Base-by-base conservation (phyloP, 1,140 invertebrate species). In the Megalonaias nervosa region DNA sequence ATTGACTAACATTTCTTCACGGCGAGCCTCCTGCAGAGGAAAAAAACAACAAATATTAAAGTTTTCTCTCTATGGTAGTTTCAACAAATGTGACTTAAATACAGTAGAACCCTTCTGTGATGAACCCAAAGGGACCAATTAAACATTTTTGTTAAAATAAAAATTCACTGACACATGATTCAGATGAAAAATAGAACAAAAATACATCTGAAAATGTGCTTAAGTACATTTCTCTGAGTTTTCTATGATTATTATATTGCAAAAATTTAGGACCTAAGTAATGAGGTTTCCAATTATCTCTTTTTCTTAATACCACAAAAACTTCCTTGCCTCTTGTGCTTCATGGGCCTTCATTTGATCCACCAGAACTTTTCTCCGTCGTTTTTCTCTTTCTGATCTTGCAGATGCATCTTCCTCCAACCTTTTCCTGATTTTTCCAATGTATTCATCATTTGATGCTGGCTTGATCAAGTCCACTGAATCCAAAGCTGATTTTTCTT, bases 1-100 rank as follows among this genome's bases (percentile, higher is more conserved):
- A 69, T 88, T 91, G 13, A 91, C 89, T 65, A 91, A 80, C 83
- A 90, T 88, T 71, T 91, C 89, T 75, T 91, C 90, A 59, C 89
- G 67, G 48, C 85, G 75, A 12, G 86, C 85, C 70, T 90, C 89
- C 90, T 91, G 59, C 56, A 72, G n/a, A 75, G 14, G 2, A 31
- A 31, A 31, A 31, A 71, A 56, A 71, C 17, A 71, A 64, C 19
- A 71, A 61, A 5, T 31, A 60, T 38, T 55, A 13, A 48, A 48
- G 38, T 48, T 48, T 48, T 11, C 38, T 48, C 6, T 9, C 38
- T 48, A 11, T 48, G 6, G 9, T 48, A 48, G 38, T 48, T 48
- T 48, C 1, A 48, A 48, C 31, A 48, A 48, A 48, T 11, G 11
- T 9, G 38, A 48, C 38, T 11, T 48, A 48, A 48, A 48, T 48